Evolutionary conservation across 2,797 vertebrate genomes (phyloP), one percentile per base, ranked within the genome.

Genomic region (Zalophus californianus): DNA sequence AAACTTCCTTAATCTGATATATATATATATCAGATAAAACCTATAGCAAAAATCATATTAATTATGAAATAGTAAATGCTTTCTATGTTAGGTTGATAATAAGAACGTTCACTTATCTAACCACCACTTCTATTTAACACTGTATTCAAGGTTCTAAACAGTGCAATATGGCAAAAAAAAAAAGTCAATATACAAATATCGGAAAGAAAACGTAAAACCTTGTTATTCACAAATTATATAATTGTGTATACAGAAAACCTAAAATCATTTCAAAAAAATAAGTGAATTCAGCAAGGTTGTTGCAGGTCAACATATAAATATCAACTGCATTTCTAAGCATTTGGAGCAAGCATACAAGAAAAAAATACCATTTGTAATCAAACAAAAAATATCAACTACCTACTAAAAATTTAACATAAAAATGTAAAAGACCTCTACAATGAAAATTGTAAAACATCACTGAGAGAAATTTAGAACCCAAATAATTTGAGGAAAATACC

Each of bases 221-320:
- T 27, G 56, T 79, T 27, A 66, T 44, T 79, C 16, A 21, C 14
- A 84, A 87, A 48, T 15, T 10, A 41, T 12, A 38, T 90, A 58
- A 93, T 5, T 79, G 0, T 62, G 25, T 70, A 77, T 50, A 18
- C 48, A 79, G 54, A 95, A 95, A 91, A 75, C 15, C 16, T 14
- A 66, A 95, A 94, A 88, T 20, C 11, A 80, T 70, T 86, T 58
- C 23, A 90, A 87, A 90, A 92, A 64, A 93, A 56, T 62, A 86
- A 80, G 41, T 75, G 32, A 64, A 92, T 84, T 73, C 32, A 38
- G 29, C 58, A 92, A 86, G 23, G 73, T 68, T 93, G 38, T 27
- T 92, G 62, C 44, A 15, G n/a, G 6, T 72, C 23, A 73, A 41
- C 35, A 75, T 75, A 83, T 10, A 97, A 89, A 84, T 89, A 73